phyloP scores from a whole-genome alignment of 1,140 invertebrate species.

The Berghia stephanieae region DNA sequence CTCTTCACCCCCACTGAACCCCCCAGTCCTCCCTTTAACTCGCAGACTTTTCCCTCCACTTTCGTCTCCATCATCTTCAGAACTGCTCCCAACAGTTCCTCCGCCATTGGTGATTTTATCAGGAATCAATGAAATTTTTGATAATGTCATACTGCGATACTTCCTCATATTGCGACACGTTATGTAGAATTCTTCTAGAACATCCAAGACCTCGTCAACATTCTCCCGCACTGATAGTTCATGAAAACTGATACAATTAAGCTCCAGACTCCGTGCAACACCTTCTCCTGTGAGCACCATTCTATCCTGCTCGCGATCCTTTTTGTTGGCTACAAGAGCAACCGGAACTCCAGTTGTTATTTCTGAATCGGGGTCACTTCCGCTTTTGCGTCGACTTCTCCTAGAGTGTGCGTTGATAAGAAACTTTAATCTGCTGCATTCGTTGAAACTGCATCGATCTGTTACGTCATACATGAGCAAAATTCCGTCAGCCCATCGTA shows the following conservation, averaged over 20 bases:
- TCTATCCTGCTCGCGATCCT: constrained; percentile 87
- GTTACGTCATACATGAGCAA: constrained; percentile 91
- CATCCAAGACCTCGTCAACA: constrained; percentile 69
- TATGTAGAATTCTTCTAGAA: constrained; percentile 51
- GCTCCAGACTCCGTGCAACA: constrained; percentile 74
- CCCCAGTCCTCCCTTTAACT: not conserved
- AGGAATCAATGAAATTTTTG: not conserved
- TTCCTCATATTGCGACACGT: constrained; percentile 14
- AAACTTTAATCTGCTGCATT: constrained; percentile 82
- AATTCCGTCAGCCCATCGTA: constrained; percentile 87
- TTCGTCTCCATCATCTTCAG: constrained; percentile 11
- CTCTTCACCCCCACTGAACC: not conserved
- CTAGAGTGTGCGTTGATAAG: constrained; percentile 81
- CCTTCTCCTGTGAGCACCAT: constrained; percentile 89
- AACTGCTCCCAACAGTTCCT: not conserved
- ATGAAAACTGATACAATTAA: constrained; percentile 82
- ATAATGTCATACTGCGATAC: not conserved
- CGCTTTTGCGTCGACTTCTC: constrained; percentile 68
- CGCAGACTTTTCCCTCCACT: not conserved
- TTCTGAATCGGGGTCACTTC: constrained; percentile 62
- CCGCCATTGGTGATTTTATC: no score
- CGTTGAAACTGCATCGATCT: constrained; percentile 84
- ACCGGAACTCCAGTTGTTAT: constrained; percentile 71
- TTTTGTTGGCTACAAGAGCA: constrained; percentile 87
- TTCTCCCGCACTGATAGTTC: constrained; percentile 84